phyloP scores from a whole-genome alignment of 2,797 vertebrate species.

The Salmo trutta region DNA sequence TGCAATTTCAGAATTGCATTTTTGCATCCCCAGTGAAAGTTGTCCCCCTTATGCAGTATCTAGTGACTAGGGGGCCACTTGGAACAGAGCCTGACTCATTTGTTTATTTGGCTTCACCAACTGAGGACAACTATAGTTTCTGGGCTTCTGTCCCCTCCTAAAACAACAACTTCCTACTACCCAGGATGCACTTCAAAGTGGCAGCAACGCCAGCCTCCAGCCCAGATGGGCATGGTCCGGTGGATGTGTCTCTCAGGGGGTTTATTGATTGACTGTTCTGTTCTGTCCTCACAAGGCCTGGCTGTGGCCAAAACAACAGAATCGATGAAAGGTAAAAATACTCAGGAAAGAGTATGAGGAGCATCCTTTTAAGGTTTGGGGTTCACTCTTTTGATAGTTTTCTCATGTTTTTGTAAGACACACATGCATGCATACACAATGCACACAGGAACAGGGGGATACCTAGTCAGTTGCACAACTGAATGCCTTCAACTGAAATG shows the following conservation, averaged over 20 bases:
- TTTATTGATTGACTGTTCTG: conserved; percentile 17
- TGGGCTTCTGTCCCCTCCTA: not conserved
- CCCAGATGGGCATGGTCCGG: conserved; percentile 32
- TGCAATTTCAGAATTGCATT: too few species aligned
- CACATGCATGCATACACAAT: not conserved
- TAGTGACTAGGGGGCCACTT: not conserved
- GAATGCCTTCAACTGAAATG: too few species aligned
- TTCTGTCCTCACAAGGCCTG: conserved; percentile 12
- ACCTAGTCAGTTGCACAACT: too few species aligned
- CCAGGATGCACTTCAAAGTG: conserved; percentile 41
- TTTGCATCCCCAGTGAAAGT: too few species aligned
- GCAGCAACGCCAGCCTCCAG: conserved; percentile 6
- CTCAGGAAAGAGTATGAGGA: not conserved
- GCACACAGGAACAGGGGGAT: too few species aligned
- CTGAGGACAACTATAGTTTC: conserved; percentile 35
- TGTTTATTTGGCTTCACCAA: conserved; percentile 25
- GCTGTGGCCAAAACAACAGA: not conserved
- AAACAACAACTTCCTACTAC: conserved; percentile 12
- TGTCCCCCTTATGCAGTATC: not conserved
- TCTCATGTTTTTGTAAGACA: not conserved
- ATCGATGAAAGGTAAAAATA: not conserved
- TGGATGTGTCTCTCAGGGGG: conserved; percentile 16
- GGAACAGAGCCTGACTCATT: not conserved
- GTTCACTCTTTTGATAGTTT: not conserved
- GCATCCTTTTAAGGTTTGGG: not conserved